phyloP scores from a whole-genome alignment of 2,888 invertebrate species.

The Eristalinus aeneus region DNA sequence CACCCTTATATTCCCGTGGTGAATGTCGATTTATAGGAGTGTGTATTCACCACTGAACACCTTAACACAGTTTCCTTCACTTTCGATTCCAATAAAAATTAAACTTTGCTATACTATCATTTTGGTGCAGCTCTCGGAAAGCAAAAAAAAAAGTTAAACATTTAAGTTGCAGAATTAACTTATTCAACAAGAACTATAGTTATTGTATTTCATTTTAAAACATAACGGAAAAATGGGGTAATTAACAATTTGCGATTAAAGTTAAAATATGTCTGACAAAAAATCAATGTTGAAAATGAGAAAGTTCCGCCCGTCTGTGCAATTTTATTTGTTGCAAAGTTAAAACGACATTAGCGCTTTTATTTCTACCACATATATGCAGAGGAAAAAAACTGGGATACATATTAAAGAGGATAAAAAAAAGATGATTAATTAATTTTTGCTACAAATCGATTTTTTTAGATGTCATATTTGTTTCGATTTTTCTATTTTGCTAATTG shows the following conservation, averaged over 20 bases:
- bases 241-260: constrained; percentile 12
- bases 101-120: constrained; percentile 46
- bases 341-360: background rate
- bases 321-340: constrained; percentile 10
- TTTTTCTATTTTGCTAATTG: background rate
- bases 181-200: background rate
- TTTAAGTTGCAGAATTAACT: constrained; percentile 3
- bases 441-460: constrained; percentile 61
- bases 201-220: background rate
- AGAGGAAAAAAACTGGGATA: background rate
- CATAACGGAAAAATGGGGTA: constrained; percentile 59
- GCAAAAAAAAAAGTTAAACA: constrained; percentile 23
- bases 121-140: constrained; percentile 24
- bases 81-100: constrained; percentile 41
- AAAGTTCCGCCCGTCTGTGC: constrained; percentile 61
- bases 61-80: constrained; percentile 56
- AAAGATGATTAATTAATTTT: background rate
- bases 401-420: background rate
- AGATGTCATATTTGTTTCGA: background rate
- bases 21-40: constrained; percentile 6
- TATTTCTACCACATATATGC: background rate
- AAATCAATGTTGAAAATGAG: constrained; percentile 52
- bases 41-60: constrained; percentile 24
- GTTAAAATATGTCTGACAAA: constrained; percentile 42
- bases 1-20: constrained; percentile 4